Percentiles rank a stretch among this genome's conserved stretches.
phyloP scores from a whole-genome alignment of 2,888 invertebrate genomes.

The Lypha dubia region DNA sequence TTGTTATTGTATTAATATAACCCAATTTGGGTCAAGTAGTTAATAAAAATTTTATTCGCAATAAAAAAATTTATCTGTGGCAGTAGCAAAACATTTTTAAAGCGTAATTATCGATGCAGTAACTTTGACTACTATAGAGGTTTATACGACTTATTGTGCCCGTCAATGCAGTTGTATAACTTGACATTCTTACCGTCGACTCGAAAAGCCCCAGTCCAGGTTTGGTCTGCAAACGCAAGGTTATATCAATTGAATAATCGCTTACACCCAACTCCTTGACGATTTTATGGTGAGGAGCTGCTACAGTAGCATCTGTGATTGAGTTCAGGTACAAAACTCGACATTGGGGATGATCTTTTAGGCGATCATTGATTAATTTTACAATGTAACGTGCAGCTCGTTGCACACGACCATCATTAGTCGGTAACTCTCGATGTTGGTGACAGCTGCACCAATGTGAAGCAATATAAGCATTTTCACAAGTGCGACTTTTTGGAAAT shows the following conservation, averaged over 20 bases:
- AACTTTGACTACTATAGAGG: slow-evolving; percentile 91
- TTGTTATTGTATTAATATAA: slow-evolving; percentile 31
- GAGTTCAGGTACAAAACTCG: slow-evolving; percentile 86
- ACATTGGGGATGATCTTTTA: slow-evolving; percentile 87
- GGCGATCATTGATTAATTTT: slow-evolving; percentile 86
- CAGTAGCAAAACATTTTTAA: slow-evolving; percentile 92
- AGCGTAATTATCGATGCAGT: slow-evolving; percentile 89
- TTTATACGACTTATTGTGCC: slow-evolving; percentile 92
- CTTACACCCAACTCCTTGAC: slow-evolving; percentile 78
- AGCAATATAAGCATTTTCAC: slow-evolving; percentile 90
- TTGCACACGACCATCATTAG: slow-evolving; percentile 84
- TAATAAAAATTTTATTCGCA: background rate
- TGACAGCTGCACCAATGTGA: slow-evolving; percentile 96
- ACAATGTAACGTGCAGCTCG: slow-evolving; percentile 87
- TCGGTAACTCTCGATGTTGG: slow-evolving; percentile 85
- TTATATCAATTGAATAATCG: slow-evolving; percentile 81
- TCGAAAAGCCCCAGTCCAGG: slow-evolving; percentile 88
- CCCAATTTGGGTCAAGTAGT: slow-evolving; percentile 63
- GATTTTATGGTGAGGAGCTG: slow-evolving; percentile 82
- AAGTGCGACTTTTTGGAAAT: slow-evolving; percentile 89
- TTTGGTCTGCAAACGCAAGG: slow-evolving; percentile 83
- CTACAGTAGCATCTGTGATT: slow-evolving; percentile 88
- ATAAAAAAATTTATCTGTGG: slow-evolving; percentile 78
- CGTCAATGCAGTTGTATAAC: slow-evolving; percentile 78
- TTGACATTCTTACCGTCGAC: slow-evolving; percentile 87